phyloP scores from a whole-genome alignment of 1,140 invertebrate species.

The Pristionchus pacificus region DNA sequence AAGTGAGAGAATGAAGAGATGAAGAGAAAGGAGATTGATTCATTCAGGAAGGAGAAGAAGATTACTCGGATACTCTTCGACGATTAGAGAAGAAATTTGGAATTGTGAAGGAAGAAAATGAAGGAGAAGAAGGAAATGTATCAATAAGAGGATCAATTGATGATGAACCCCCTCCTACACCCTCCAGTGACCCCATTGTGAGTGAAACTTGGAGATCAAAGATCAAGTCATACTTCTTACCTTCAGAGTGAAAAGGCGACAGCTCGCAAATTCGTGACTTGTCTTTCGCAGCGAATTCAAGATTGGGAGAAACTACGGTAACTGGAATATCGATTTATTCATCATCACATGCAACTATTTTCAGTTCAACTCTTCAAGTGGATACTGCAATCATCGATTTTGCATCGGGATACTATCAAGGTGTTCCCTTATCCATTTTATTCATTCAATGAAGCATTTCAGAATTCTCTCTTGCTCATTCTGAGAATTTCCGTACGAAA shows the following conservation, averaged over 20 bases:
- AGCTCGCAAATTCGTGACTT: constrained; percentile 14
- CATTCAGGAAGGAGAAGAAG: neutral
- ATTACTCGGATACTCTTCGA: neutral
- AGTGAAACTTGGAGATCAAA: neutral
- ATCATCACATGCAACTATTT: no score
- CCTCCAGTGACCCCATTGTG: neutral
- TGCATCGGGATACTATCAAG: constrained; percentile 19
- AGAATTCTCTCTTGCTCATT: constrained; percentile 29
- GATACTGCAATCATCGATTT: constrained; percentile 31
- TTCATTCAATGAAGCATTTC: neutral
- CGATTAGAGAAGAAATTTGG: neutral
- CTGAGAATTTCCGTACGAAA: constrained; percentile 21
- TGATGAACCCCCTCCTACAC: neutral
- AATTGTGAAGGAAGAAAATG: neutral
- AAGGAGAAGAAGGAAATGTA: neutral
- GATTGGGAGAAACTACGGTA: no score
- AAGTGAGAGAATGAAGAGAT: neutral
- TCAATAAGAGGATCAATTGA: neutral
- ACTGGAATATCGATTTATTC: no score
- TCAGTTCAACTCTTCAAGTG: constrained; percentile 11
- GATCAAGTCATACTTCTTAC: neutral
- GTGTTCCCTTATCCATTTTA: neutral
- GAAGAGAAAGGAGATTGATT: no score
- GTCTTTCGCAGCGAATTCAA: constrained; percentile 10
- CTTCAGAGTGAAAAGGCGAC: constrained; percentile 30